Evolutionary conservation across 2,113 vertebrate species (phyloP), one percentile per base, ranked within the genome.

Genomic region (Pollimyrus isidori): DNA sequence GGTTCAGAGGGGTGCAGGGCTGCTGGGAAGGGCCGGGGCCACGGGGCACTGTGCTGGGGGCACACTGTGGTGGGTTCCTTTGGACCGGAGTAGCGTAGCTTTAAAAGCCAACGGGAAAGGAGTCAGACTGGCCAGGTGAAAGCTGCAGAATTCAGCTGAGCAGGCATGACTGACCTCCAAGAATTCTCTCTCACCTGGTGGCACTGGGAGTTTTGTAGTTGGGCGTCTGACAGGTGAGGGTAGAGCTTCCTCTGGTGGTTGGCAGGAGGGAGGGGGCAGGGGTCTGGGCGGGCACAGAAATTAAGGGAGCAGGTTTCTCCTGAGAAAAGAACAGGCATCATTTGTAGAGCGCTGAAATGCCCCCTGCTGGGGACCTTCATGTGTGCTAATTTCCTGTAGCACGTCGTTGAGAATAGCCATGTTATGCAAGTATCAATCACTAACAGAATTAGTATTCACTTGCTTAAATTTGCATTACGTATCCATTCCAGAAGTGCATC

Each of bases 1-100:
- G 93, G 91, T 90, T 94, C 73, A 93, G 90, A 87, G 94, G 94
- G n/a, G 94, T 95, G 83, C 88, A 93, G 2, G 92, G 93, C 86
- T 94, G 93, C 80, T 91, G 94, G 89, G 89, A 13, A 3, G 92
- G 87, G 91, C 50, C 69, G 13, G 94, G 92, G 92, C 91, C 93
- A 89, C 95, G 96, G 4, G 96, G 94, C 90, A 96, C 95, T 88
- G 97, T 96, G 48, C 94, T 92, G 1, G 94, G 94, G 87, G 93
- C 92, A 88, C 92, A 93, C 26, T 95, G 89, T 49, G 91, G 89
- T 39, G 95, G 93, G 21, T 91, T 92, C 87, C 93, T 95, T 92
- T 96, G 97, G 65, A 98, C 92, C 30, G 98, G 97, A 0, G 98
- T 98, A 90, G 96, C 94, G 92, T 97, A 97, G 94, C 97, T 98